These are phyloP conservation scores for Podarcis raffonei DNA, from an alignment of 2,113 vertebrate species.

Conservation along the genomic window DNA sequence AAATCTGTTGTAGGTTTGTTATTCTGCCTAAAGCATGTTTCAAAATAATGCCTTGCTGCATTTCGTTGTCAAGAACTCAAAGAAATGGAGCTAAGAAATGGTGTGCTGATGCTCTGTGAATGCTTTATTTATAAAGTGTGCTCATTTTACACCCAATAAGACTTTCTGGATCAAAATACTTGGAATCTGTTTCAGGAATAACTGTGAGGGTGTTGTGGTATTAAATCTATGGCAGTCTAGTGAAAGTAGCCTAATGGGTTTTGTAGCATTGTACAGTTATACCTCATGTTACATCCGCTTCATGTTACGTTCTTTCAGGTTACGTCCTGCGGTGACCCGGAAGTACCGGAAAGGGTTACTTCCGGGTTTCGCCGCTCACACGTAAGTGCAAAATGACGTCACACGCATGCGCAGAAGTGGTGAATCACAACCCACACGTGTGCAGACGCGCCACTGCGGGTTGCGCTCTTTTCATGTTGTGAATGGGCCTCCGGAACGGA, in stretches of 20 bases:
- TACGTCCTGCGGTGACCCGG: too few relatives aligned
- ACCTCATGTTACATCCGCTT: too few relatives aligned
- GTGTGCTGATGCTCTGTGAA: not conserved
- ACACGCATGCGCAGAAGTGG: too few relatives aligned
- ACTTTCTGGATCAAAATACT: not conserved
- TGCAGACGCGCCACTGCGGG: too few relatives aligned
- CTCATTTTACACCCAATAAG: not conserved
- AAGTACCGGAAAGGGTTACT: too few relatives aligned
- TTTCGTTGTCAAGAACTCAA: not conserved
- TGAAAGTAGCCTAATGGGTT: not conserved
- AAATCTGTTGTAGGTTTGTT: not conserved
- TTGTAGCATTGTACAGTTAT: not conserved
- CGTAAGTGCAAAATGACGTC: too few relatives aligned
- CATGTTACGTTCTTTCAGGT: too few relatives aligned
- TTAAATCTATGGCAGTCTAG: not conserved
- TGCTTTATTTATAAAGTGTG: not conserved
- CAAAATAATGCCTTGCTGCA: not conserved
- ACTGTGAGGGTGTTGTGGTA: not conserved
- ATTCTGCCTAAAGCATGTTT: not conserved
- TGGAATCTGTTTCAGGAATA: not conserved
- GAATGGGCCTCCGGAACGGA: too few relatives aligned
- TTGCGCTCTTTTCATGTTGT: too few relatives aligned
- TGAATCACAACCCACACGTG: too few relatives aligned
- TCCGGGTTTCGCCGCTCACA: too few relatives aligned
- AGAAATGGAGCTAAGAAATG: not conserved